Evolutionary conservation across 1,140 invertebrate species (phyloP), one percentile per base, ranked within the genome.

Genomic region (Andrena cerasifolii): DNA sequence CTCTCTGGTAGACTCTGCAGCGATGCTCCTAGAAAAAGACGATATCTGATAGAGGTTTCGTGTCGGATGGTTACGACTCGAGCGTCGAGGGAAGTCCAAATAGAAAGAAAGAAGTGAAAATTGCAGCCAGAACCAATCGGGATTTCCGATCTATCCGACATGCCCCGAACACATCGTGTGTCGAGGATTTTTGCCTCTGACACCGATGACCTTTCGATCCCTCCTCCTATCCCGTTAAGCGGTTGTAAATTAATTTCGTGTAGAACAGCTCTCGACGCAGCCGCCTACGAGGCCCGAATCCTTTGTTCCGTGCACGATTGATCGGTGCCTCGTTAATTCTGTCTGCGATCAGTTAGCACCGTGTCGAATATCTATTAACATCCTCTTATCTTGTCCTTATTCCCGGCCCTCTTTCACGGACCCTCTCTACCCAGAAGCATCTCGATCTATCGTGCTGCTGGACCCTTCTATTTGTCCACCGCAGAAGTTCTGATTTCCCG

Each of bases 191-290:
- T 62, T 31, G 3, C 21, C 47, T 3, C n/a, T n/a, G n/a, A 45
- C 18, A 43, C 24, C 33, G 73, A 76, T 76, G 73, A 68, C 65
- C 65, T 70, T 54, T 74, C 61, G 49, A 66, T 74, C 14, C 49
- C 43, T n/a, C 36, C 36, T 76, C 53, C 26, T 47, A 54, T 70
- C 53, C 65, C 73, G 63, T 76, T 70, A 76, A 67, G 28, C 31
- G 53, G 28, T 28, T 28, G 65, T 76, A 70, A 76, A 76, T 76
- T 76, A 76, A 76, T 76, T 76, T 76, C 43, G 54, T 59, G 54
- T 68, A 40, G 65, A 68, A 45, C 53, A 68, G 0, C 40, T 47
- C 63, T 68, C 73, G 59, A 63, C 36, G 8, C 33, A 16, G 10
- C 40, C 73, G 65, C 63, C 73, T 40, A 70, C 65, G 28, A 76